Conservation (phyloP, 2,888 invertebrate species). For the Nipponacmea schrenckii region DNA sequence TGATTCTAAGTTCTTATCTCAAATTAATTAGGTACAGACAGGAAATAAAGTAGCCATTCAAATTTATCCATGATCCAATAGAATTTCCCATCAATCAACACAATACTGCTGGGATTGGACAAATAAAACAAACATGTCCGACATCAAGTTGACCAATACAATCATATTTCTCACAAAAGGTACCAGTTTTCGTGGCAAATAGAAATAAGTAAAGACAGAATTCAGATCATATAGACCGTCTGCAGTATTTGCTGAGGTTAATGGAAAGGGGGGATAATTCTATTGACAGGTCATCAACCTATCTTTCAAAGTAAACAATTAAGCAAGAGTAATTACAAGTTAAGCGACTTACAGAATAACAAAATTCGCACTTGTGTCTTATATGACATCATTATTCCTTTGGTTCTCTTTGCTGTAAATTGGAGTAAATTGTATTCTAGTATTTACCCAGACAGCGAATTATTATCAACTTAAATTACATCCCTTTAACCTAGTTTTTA, state of each 20-base stretch:
- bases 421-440: not conserved
- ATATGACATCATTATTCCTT: too few relatives aligned
- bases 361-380: not conserved
- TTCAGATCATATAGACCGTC: too few relatives aligned
- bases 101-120: not conserved
- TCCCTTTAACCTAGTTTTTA: too few relatives aligned
- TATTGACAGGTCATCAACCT: not conserved
- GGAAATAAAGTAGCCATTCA: too few relatives aligned
- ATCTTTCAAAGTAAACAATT: conserved; percentile 4
- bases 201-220: not conserved
- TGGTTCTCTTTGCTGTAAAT: too few relatives aligned
- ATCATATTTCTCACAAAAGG: not conserved
- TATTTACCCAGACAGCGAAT: not conserved
- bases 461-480: too few relatives aligned
- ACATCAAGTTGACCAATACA: not conserved
- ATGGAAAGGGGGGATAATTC: conserved; percentile 4
- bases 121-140: not conserved
- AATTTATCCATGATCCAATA: not conserved
- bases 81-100: conserved; percentile 1
- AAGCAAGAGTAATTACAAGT: not conserved
- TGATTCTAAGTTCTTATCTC: too few relatives aligned
- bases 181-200: not conserved
- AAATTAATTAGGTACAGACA: too few relatives aligned
- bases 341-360: not conserved
- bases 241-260: not conserved